Evolutionary conservation across 1,140 invertebrate genomes (phyloP).

Genomic region (Cotesia vestalis): DNA sequence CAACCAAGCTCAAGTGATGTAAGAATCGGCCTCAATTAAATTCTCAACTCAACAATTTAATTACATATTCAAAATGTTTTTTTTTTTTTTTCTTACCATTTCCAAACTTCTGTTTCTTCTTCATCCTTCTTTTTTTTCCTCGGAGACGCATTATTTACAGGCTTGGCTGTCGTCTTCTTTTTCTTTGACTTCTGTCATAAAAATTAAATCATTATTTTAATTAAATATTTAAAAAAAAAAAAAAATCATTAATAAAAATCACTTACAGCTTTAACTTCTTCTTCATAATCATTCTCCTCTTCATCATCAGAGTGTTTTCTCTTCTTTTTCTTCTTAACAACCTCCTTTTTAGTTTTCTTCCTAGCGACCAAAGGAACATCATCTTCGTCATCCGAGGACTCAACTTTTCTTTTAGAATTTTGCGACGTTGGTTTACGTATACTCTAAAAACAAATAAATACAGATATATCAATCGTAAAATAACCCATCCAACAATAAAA

Average conservation of each 20-base stretch:
- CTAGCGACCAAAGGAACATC: conserved; percentile 74
- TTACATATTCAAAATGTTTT: neutral
- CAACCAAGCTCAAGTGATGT: neutral
- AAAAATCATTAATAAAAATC: conserved; percentile 11
- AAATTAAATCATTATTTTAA: neutral
- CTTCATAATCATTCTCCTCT: conserved; percentile 72
- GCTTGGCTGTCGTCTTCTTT: conserved; percentile 53
- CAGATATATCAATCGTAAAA: conserved; percentile 5
- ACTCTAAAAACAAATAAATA: conserved; percentile 47
- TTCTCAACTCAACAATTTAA: too few species aligned
- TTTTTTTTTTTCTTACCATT: conserved; percentile 74
- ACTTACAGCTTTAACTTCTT: conserved; percentile 53
- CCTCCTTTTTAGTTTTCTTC: conserved; percentile 78
- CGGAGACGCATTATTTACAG: conserved; percentile 52
- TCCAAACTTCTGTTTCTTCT: conserved; percentile 86
- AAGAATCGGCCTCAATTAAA: too few species aligned
- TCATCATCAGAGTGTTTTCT: conserved; percentile 67
- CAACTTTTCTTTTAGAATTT: conserved; percentile 62
- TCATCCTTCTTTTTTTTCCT: conserved; percentile 82
- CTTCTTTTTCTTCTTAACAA: conserved; percentile 70
- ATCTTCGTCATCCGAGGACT: conserved; percentile 68
- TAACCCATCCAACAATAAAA: neutral
- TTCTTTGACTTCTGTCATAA: conserved; percentile 53
- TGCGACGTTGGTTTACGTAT: conserved; percentile 45
- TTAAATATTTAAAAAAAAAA: neutral